Percentiles rank a stretch among this genome's conserved stretches.
phyloP scores from a whole-genome alignment of 30 jellyfish, hydroid and myxozoan genomes.

The Clytia hemisphaerica region DNA sequence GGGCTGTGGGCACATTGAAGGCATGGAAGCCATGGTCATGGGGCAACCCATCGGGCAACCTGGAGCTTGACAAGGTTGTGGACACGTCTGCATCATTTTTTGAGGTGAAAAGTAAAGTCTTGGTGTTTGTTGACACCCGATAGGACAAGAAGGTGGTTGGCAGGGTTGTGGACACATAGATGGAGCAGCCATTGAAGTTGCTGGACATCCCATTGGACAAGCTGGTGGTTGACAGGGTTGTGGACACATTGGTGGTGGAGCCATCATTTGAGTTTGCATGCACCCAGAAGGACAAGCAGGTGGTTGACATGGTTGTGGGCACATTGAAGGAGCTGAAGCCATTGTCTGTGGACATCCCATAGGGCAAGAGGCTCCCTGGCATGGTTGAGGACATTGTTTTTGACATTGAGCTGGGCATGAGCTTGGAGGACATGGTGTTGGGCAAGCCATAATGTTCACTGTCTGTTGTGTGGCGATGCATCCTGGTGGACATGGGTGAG shows the following conservation, averaged over 20 bases:
- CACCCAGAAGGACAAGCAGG: constrained; percentile 40
- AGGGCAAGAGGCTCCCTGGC: constrained; percentile 28
- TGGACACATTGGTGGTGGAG: constrained; percentile 43
- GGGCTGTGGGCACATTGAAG: constrained; percentile 15
- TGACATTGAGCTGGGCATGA: constrained; percentile 1
- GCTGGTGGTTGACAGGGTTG: constrained; percentile 54
- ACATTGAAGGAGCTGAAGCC: neutral
- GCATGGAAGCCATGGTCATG: neutral
- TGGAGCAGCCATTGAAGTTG: constrained; percentile 19
- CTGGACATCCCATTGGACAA: constrained; percentile 46
- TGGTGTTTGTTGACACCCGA: constrained; percentile 64
- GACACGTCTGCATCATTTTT: neutral
- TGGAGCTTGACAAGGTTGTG: constrained; percentile 8
- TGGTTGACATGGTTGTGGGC: constrained; percentile 39
- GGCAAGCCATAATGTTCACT: constrained; percentile 24
- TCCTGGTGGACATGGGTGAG: constrained; percentile 32
- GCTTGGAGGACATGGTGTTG: constrained; percentile 27
- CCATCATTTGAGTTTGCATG: constrained; percentile 21
- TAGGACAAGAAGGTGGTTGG: constrained; percentile 39
- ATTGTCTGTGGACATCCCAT: constrained; percentile 18
- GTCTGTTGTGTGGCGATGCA: constrained; percentile 1
- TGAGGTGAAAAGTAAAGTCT: constrained; percentile 4
- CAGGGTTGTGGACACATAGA: constrained; percentile 37
- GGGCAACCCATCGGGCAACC: constrained; percentile 11
- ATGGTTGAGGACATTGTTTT: constrained; percentile 24